A percentile compares a stretch with the other conserved stretches of the same genome.
Evolutionary conservation across 2,113 vertebrate genomes (phyloP).

Genomic region (Salminus brasiliensis): DNA sequence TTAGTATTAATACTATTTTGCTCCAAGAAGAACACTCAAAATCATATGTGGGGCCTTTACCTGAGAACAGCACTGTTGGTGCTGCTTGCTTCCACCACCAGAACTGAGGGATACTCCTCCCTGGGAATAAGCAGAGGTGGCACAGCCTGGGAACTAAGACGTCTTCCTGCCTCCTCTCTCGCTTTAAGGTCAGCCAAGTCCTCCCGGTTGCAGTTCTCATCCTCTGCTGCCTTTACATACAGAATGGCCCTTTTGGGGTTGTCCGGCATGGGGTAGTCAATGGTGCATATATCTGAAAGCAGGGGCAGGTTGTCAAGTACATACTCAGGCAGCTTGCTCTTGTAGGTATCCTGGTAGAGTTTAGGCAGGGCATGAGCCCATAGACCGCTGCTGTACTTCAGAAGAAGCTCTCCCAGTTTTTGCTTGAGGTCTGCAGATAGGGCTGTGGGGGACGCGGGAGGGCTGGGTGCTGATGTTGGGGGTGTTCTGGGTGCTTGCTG

Average conservation of each 20-base stretch:
- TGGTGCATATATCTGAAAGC: constrained; percentile 86
- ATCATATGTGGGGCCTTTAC: constrained; percentile 58
- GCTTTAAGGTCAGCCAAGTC: constrained; percentile 54
- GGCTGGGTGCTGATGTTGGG: constrained; percentile 28
- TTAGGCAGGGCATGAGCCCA: constrained; percentile 94
- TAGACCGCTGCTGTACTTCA: constrained; percentile 88
- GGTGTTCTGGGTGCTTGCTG: constrained; percentile 19
- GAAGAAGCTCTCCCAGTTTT: constrained; percentile 84
- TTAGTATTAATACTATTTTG: too few species aligned
- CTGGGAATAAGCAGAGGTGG: constrained; percentile 85
- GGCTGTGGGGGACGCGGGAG: constrained; percentile 41
- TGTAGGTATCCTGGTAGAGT: constrained; percentile 88
- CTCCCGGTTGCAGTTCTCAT: constrained; percentile 73
- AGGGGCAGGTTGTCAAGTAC: constrained; percentile 83
- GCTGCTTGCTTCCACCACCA: constrained; percentile 88
- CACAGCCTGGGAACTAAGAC: constrained; percentile 66
- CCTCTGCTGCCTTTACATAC: constrained; percentile 77
- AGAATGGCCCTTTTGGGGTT: constrained; percentile 91
- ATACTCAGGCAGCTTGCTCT: constrained; percentile 84
- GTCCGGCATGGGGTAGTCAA: constrained; percentile 87
- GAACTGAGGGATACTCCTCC: constrained; percentile 88
- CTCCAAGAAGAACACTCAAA: background rate
- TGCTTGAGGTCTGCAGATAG: constrained; percentile 79
- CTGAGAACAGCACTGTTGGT: constrained; percentile 90
- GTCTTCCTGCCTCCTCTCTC: constrained; percentile 59